A percentile compares a stretch with the other conserved stretches of the same genome.
Evolutionary conservation across 2,888 invertebrate species (phyloP).

Genomic region (Stenodera caucasica): DNA sequence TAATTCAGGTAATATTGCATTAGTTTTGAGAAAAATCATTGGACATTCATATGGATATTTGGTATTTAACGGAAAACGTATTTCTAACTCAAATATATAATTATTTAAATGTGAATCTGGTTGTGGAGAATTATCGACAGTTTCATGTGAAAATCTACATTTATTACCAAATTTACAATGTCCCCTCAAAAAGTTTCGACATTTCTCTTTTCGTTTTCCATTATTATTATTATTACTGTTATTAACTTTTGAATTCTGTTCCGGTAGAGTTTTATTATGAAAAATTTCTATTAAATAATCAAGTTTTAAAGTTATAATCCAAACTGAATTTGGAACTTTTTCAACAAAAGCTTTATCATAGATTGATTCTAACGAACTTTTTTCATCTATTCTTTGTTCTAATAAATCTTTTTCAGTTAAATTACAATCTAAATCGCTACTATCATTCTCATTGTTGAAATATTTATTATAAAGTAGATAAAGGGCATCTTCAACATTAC

Average conservation of each 20-base stretch:
- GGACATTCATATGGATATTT: constrained; percentile 77
- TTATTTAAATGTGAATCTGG: constrained; percentile 52
- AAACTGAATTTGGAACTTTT: constrained; percentile 69
- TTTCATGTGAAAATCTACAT: constrained; percentile 74
- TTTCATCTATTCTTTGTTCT: constrained; percentile 72
- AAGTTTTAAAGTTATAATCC: constrained; percentile 70
- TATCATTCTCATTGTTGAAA: constrained; percentile 56
- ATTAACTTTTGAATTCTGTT: neutral
- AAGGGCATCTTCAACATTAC: constrained; percentile 71
- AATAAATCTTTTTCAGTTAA: constrained; percentile 60
- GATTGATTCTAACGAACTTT: constrained; percentile 74
- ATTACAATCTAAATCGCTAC: constrained; percentile 47
- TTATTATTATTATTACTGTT: constrained; percentile 26
- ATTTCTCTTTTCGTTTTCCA: constrained; percentile 62
- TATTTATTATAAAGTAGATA: constrained; percentile 73
- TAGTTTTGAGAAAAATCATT: constrained; percentile 68
- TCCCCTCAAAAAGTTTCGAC: constrained; percentile 63
- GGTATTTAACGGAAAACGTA: constrained; percentile 71
- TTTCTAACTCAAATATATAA: constrained; percentile 67
- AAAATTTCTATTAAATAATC: constrained; percentile 63
- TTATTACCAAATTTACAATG: constrained; percentile 73
- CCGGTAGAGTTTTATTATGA: constrained; percentile 46
- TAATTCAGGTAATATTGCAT: constrained; percentile 65
- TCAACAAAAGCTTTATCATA: constrained; percentile 71
- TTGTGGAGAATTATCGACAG: constrained; percentile 52